These are phyloP conservation scores for Chrysolina oricalcia DNA, from an alignment of 2,888 invertebrate species.

Conservation along the genomic window DNA sequence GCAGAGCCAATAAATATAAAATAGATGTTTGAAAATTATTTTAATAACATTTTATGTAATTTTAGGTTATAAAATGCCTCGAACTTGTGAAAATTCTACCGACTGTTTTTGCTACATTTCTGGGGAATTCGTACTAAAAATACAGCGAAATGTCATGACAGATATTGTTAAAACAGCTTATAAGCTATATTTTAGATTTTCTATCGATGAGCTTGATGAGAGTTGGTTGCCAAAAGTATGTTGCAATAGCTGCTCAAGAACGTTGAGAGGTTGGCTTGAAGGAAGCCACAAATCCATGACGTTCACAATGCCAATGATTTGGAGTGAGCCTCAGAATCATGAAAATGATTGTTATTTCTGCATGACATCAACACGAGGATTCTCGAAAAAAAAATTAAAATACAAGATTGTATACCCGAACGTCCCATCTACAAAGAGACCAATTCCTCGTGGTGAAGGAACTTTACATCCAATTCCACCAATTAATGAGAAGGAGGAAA, in stretches of 20 bases:
- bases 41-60: no score
- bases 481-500: conserved; percentile 8
- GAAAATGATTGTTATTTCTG: conserved; percentile 13
- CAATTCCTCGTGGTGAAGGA: neutral
- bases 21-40: no score
- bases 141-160: no score
- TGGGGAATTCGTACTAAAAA: no score
- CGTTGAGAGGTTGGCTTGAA: neutral
- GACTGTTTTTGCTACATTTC: no score
- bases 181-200: no score
- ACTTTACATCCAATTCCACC: no score
- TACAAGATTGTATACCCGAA: conserved; percentile 19
- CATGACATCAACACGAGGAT: conserved; percentile 14
- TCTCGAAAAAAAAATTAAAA: conserved; percentile 10
- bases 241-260: conserved; percentile 14
- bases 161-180: no score
- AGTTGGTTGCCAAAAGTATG: neutral
- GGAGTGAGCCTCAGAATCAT: conserved; percentile 20
- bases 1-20: no score
- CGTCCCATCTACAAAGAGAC: neutral
- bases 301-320: neutral
- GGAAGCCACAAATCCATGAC: no score
- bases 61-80: no score
- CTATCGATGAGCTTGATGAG: neutral
- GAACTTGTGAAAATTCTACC: no score